These are phyloP conservation scores for Onychomys arenicola DNA, from an alignment of 2,797 vertebrate genomes.

Conservation along the genomic window DNA sequence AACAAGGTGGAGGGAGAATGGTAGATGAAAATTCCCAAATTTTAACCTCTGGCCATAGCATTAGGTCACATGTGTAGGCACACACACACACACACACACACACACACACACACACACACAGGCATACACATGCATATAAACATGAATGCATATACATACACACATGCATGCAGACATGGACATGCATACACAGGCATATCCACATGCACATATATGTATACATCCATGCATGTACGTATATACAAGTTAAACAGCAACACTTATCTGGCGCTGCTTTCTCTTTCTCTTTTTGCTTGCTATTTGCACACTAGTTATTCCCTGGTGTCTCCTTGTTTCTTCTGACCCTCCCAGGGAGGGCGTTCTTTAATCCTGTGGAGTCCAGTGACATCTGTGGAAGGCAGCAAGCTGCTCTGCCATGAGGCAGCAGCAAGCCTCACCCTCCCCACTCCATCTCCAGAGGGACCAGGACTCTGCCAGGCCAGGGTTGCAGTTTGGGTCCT, in stretches of 20 bases:
- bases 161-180: neutral
- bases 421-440: neutral
- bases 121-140: neutral
- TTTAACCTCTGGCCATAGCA: neutral
- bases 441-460: neutral
- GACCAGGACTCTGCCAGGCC: neutral
- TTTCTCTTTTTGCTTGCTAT: neutral
- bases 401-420: neutral
- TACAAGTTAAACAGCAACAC: neutral
- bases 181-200: too few relatives aligned
- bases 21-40: neutral
- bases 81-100: neutral
- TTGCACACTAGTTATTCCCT: neutral
- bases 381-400: neutral
- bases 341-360: neutral
- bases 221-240: too few relatives aligned
- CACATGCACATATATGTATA: neutral
- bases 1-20: neutral
- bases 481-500: neutral
- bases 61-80: neutral
- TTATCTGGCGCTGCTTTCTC: neutral
- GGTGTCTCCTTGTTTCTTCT: neutral
- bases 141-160: neutral
- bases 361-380: neutral
- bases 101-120: neutral